These are phyloP conservation scores for Ligdia adustata DNA, from an alignment of 2,888 invertebrate species.

Conservation along the genomic window DNA sequence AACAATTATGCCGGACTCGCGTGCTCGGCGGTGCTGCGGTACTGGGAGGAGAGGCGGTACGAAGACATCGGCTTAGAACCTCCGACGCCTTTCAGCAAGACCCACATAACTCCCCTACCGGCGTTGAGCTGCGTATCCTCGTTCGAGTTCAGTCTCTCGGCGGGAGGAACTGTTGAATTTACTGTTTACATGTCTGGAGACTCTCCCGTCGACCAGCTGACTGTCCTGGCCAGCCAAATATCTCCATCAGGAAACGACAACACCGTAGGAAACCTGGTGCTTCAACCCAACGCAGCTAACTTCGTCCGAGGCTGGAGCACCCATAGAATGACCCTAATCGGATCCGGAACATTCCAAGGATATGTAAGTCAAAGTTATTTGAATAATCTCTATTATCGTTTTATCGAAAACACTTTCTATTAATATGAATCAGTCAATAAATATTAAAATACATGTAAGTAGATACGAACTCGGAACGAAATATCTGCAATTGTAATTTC, in stretches of 20 bases:
- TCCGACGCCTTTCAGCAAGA: slow-evolving; percentile 40
- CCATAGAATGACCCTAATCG: slow-evolving; percentile 34
- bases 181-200: slow-evolving; percentile 47
- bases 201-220: slow-evolving; percentile 40
- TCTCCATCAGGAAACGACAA: slow-evolving; percentile 24
- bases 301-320: slow-evolving; percentile 42
- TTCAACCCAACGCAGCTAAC: neutral
- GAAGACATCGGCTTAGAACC: slow-evolving; percentile 32
- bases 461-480: too few species aligned
- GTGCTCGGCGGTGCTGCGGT: slow-evolving; percentile 31
- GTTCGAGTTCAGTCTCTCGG: slow-evolving; percentile 43
- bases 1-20: slow-evolving; percentile 31
- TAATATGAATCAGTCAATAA: neutral
- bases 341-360: slow-evolving; percentile 35
- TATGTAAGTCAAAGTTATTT: slow-evolving; percentile 50
- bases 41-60: slow-evolving; percentile 49
- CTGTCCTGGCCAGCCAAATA: slow-evolving; percentile 45
- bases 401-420: neutral
- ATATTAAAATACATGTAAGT: too few species aligned
- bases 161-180: slow-evolving; percentile 51
- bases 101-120: slow-evolving; percentile 42
- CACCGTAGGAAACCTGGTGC: slow-evolving; percentile 21
- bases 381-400: neutral
- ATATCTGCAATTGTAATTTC: too few species aligned
- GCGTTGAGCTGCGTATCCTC: slow-evolving; percentile 42